Base-by-base conservation (phyloP, 1,140 invertebrate species). In the Drosophila triauraria region DNA sequence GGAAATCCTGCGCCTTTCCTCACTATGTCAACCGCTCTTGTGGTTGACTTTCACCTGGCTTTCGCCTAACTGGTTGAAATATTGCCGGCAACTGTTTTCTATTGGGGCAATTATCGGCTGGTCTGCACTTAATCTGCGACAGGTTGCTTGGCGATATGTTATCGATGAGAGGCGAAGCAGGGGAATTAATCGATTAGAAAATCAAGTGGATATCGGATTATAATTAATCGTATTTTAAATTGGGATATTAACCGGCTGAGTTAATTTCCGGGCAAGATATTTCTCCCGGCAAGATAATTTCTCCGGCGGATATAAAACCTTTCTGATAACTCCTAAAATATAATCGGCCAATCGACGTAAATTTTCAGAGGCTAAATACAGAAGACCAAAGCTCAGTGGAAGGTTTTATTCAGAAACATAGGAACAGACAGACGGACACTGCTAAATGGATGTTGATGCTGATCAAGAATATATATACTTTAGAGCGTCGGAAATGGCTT, bases 61-160 rank as follows among this genome's bases (percentile, higher is more conserved):
- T 59, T 32, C 44, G 42, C 38, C 48, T 77, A 67, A 71, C 81
- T 86, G 69, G 58, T 68, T 76, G 67, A 83, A 78, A 81, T 79
- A 74, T 67, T 32, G 61, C 50, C 20, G 40, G 27, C 38, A 50
- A 60, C 32, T 59, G 69, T 43, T 59, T 72, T 72, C 51, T 71
- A 70, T 70, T 48, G 50, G 35, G 43, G 20, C 62, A 60, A 62
- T 65, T 71, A 65, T 72, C 30, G 46, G 62, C n/a, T 61, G 20
- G 58, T 58, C 50, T 78, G 63, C 63, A 42, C 56, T 63, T 65
- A 54, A 59, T 65, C 44, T 40, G 68, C 20, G 43, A 38, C 44
- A 54, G 17, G 38, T 46, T 38, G 46, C 15, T 17, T 15, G 20
- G 32, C 48, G 20, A 46, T 74, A 47, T 27, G 35, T 75, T 44